Base-by-base conservation (phyloP, 2,113 vertebrate genomes). In the Plecotus auritus region DNA sequence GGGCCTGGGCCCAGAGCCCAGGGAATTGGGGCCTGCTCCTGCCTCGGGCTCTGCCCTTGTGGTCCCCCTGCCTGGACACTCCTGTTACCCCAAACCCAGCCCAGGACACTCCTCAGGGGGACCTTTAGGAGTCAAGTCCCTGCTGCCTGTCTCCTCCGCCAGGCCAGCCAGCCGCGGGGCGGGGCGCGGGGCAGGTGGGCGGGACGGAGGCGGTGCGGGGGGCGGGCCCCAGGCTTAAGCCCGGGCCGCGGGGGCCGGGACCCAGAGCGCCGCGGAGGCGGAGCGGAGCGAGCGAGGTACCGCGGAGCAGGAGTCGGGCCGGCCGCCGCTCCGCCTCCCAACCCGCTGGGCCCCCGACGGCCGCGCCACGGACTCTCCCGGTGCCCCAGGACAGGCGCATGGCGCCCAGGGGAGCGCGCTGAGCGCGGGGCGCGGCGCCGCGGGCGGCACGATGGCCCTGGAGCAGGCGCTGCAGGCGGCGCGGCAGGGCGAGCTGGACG, bases 381-480 rank as follows among this genome's bases (percentile, higher is more conserved):
- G 42, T 1, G 40, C 32, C 42, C 2, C 4, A 40, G 51, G 56
- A 42, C 77, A 2, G 12, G 67, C 8, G 42, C 91, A 93, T 95
- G 96, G 84, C 45, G 14, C 37, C 59, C 72, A 1, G 66, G 54
- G 28, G 28, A 20, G 35, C 45, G 32, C 73, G 2, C 73, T 95
- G 93, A 96, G 76, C 14, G 7, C 30, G 2, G 80, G 89, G 49
- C 35, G 16, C 84, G 69, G 94, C 69, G 76, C 96, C 85, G 84
- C 88, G 35, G 88, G 91, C 72, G 64, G 73, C 90, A 92, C 40
- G 54, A 99, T 99, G 99, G 98, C 98, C 76, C 97, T 98, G 96
- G 99, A 99, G 95, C 96, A 94, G 97, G 97, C 98, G 13, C 98
- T 99, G 95, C 98, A 98, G n/a, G 99, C 99, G 18, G 99, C 99